Conservation (phyloP, 2,797 vertebrate species). For the Artibeus lituratus region DNA sequence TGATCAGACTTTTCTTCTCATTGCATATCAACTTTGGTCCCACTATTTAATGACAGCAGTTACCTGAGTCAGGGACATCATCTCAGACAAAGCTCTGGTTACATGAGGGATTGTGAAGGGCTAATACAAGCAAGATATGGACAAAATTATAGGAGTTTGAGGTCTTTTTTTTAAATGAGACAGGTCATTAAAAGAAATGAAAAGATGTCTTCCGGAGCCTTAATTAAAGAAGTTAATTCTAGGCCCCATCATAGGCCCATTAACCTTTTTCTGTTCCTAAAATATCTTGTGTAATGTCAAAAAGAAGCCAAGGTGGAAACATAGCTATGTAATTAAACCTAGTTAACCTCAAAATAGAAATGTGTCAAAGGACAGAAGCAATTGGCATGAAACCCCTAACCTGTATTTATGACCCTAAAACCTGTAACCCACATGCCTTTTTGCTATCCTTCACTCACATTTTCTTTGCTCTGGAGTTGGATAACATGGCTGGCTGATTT, state of each 20-base stretch:
- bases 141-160: background rate
- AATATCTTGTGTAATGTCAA: constrained; percentile 75
- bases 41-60: background rate
- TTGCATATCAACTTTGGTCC: background rate
- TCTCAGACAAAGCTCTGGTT: background rate
- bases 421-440: constrained; percentile 58
- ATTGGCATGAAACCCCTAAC: constrained; percentile 66
- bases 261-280: constrained; percentile 78
- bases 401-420: constrained; percentile 76
- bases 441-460: constrained; percentile 30
- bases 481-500: background rate
- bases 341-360: constrained; percentile 79
- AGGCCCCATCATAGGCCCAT: constrained; percentile 62
- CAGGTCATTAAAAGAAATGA: constrained; percentile 70
- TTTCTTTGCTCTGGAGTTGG: constrained; percentile 1
- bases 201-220: constrained; percentile 69
- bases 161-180: constrained; percentile 56
- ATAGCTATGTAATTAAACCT: constrained; percentile 75
- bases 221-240: constrained; percentile 76
- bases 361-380: constrained; percentile 72
- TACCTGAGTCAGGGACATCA: background rate
- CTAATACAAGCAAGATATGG: background rate
- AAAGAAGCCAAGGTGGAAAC: constrained; percentile 69
- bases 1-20: background rate
- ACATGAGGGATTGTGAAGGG: background rate